Evolutionary conservation across 2,888 invertebrate species (phyloP).

Genomic region (Cephalotes varians): DNA sequence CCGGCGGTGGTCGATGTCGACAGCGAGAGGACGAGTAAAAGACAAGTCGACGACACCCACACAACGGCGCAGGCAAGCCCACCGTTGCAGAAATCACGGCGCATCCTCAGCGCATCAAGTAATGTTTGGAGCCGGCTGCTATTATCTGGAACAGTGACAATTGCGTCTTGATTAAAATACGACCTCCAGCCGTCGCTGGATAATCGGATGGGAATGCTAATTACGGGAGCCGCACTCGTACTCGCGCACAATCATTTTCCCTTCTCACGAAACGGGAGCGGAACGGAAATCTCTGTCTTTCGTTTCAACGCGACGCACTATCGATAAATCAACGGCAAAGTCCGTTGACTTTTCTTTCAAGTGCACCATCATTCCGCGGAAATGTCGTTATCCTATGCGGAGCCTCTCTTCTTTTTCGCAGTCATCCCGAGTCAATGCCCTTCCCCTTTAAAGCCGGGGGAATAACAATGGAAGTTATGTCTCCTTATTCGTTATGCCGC

Average conservation of each 20-base stretch:
- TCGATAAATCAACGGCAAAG: neutral
- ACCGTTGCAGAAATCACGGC: slow-evolving; percentile 82
- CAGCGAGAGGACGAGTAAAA: slow-evolving; percentile 76
- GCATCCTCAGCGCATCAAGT: slow-evolving; percentile 85
- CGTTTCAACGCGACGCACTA: neutral
- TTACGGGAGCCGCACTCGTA: neutral
- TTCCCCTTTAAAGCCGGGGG: slow-evolving; percentile 60
- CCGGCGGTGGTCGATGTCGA: slow-evolving; percentile 73
- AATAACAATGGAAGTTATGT: slow-evolving; percentile 75
- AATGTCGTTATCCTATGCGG: neutral
- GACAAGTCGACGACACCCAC: slow-evolving; percentile 81
- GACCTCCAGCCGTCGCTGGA: neutral
- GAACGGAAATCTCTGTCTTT: neutral
- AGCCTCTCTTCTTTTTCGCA: neutral
- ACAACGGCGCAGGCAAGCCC: slow-evolving; percentile 82
- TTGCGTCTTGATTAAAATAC: slow-evolving; percentile 25
- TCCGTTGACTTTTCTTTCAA: slow-evolving; percentile 10
- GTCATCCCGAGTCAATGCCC: slow-evolving; percentile 48
- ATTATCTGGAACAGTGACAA: slow-evolving; percentile 72
- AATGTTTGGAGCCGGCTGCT: slow-evolving; percentile 74
- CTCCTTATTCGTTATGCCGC: slow-evolving; percentile 75
- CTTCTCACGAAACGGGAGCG: neutral
- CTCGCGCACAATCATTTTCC: neutral
- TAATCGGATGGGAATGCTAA: slow-evolving; percentile 18
- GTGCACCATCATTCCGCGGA: neutral